A percentile compares a stretch with the other conserved stretches of the same genome.
phyloP scores from a whole-genome alignment of 2,113 vertebrate species.

The Cyanoramphus novaezelandiae region DNA sequence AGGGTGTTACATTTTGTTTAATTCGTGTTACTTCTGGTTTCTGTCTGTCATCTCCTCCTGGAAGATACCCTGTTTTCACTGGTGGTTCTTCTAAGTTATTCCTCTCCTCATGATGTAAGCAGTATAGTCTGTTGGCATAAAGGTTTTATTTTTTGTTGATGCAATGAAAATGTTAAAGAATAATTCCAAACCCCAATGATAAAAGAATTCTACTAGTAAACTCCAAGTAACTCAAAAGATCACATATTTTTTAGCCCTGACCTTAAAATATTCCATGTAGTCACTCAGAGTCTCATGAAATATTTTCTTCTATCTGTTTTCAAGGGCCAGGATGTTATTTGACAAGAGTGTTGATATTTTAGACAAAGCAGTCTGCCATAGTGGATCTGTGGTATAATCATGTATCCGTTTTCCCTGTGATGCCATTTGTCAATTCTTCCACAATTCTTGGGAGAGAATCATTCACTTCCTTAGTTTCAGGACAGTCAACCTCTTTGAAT shows the following conservation, averaged over 20 bases:
- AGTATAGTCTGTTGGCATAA: neutral
- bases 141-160: neutral
- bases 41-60: neutral
- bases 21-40: neutral
- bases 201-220: neutral
- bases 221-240: neutral
- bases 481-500: neutral
- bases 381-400: neutral
- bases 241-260: neutral
- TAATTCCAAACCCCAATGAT: fast-evolving
- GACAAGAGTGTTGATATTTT: neutral
- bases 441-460: neutral
- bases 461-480: neutral
- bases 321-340: neutral
- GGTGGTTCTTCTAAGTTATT: neutral
- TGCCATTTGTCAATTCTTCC: neutral
- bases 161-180: neutral
- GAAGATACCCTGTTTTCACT: neutral
- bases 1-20: neutral
- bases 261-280: neutral
- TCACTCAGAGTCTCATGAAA: neutral
- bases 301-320: neutral
- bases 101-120: neutral
- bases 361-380: neutral
- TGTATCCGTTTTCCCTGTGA: neutral